phyloP scores from a whole-genome alignment of 2,113 vertebrate species.

The Ptyas mucosa region DNA sequence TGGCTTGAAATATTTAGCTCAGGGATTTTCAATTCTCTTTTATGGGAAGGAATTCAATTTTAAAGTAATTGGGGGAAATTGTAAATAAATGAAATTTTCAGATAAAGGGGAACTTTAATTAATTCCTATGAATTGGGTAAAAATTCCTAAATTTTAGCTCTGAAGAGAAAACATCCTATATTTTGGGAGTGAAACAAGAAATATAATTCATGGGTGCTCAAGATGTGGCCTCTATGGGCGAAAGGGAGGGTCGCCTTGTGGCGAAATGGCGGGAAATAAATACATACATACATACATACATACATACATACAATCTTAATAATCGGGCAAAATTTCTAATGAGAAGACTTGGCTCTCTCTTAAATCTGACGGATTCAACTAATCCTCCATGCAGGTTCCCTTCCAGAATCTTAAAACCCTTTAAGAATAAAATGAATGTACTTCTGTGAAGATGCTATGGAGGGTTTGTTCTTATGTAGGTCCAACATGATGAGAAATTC shows the following conservation, averaged over 20 bases:
- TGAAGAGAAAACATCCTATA: neutral
- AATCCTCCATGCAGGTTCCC: neutral
- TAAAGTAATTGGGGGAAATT: neutral
- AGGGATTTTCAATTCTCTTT: neutral
- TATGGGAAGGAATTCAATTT: neutral
- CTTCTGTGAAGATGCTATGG: neutral
- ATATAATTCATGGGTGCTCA: neutral
- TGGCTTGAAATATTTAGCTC: neutral
- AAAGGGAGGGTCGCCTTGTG: neutral
- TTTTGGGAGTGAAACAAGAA: neutral
- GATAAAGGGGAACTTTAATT: neutral
- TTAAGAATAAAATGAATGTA: neutral
- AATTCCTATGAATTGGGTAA: neutral
- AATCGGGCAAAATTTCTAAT: neutral
- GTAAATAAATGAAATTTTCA: neutral
- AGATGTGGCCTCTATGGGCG: neutral
- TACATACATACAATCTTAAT: neutral
- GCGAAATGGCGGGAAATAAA: too few relatives aligned
- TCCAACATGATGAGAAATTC: neutral
- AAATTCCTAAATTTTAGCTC: neutral
- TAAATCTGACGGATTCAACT: neutral
- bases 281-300: too few relatives aligned
- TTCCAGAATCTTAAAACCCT: neutral
- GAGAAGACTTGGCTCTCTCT: neutral
- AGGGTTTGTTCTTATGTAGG: too few relatives aligned